A percentile compares a stretch with the other conserved stretches of the same genome.
phyloP scores from a whole-genome alignment of 2,113 vertebrate genomes.

The Mus spicilegus region DNA sequence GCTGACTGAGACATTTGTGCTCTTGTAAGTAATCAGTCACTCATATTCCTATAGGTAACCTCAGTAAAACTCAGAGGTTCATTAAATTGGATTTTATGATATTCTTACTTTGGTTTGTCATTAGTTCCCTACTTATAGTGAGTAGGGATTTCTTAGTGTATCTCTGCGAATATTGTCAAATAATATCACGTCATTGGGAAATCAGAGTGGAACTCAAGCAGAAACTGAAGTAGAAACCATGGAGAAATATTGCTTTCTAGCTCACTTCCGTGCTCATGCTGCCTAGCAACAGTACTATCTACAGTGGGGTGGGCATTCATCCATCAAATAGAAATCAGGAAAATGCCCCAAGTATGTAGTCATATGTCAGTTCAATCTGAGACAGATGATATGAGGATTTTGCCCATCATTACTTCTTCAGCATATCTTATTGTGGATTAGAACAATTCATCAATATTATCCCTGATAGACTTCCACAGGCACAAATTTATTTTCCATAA shows the following conservation, averaged over 20 bases:
- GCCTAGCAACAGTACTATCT: fast-evolving
- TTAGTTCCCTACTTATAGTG: background rate
- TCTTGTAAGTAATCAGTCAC: background rate
- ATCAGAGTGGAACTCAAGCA: background rate
- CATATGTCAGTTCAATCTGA: background rate
- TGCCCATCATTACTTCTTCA: background rate
- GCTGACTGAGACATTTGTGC: background rate
- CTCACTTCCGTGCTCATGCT: background rate
- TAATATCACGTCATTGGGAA: background rate
- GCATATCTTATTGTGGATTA: background rate
- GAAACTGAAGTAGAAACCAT: background rate
- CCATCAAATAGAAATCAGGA: background rate
- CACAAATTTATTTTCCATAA: slow-evolving; percentile 59
- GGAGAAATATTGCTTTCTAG: background rate
- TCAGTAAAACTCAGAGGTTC: background rate
- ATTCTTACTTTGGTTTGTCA: background rate
- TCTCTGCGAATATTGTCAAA: background rate
- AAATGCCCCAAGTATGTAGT: background rate
- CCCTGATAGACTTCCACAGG: background rate
- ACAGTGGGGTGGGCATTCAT: background rate
- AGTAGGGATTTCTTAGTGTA: background rate
- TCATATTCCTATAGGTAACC: background rate
- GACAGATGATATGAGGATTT: background rate
- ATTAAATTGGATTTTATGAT: background rate
- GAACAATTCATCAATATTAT: slow-evolving; percentile 7